A percentile compares a stretch with the other conserved stretches of the same genome.
phyloP scores from a whole-genome alignment of 2,797 vertebrate genomes.

The Macrochelys suwanniensis region DNA sequence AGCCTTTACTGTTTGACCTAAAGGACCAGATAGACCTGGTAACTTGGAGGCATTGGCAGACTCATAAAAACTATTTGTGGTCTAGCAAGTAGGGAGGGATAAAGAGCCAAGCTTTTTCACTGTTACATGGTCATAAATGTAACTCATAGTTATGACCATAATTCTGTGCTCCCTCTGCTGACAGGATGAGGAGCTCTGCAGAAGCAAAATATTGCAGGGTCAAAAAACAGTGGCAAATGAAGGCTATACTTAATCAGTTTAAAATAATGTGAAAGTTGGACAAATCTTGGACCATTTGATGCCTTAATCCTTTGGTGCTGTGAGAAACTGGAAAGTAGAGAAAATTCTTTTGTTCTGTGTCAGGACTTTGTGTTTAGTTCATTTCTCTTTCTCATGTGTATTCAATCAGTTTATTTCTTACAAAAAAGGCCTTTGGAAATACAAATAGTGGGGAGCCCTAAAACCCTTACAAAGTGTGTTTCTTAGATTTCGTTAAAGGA shows the following conservation, averaged over 20 bases:
- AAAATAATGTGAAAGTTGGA: not conserved
- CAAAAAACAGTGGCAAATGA: not conserved
- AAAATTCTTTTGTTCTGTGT: not conserved
- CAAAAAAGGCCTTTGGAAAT: not conserved
- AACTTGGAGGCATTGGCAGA: not conserved
- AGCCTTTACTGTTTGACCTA: not conserved
- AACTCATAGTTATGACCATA: not conserved
- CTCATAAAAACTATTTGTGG: not conserved
- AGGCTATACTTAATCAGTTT: constrained; percentile 20
- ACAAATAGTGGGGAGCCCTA: not conserved
- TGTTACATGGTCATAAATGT: not conserved
- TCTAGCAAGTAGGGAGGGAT: not conserved
- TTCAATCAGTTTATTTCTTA: not conserved
- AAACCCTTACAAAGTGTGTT: not conserved
- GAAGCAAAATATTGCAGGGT: not conserved
- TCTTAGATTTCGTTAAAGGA: not conserved
- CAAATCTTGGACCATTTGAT: not conserved
- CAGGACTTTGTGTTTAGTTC: not conserved
- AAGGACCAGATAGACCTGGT: not conserved
- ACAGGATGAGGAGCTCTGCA: not conserved
- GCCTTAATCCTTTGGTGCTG: not conserved
- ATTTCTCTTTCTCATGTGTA: accelerated
- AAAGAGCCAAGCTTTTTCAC: not conserved
- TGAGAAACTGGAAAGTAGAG: not conserved
- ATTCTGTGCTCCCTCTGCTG: not conserved